Conservation (phyloP, 2,113 vertebrate genomes). For the Sapayoa aenigma region DNA sequence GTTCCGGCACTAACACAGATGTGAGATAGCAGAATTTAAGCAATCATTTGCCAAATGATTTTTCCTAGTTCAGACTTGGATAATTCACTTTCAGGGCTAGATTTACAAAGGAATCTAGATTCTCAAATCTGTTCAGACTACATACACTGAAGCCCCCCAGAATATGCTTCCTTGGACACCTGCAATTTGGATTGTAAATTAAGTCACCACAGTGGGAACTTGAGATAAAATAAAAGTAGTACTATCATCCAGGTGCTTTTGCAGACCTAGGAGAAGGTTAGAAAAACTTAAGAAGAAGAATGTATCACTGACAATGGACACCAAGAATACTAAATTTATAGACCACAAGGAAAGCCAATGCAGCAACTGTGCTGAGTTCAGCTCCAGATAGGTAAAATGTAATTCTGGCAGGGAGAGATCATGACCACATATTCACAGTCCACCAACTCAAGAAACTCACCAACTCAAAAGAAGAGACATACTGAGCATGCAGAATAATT, state of each 20-base stretch:
- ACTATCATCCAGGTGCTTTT: background rate
- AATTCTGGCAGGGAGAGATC: background rate
- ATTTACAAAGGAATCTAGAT: background rate
- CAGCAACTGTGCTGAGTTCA: background rate
- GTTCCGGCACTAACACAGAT: background rate
- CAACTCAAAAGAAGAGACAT: background rate
- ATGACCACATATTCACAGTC: background rate
- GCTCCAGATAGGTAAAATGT: fast-evolving
- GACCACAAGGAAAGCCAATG: background rate
- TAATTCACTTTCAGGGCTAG: background rate
- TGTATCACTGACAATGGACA: background rate
- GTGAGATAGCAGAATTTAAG: background rate
- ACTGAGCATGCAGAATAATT: background rate
- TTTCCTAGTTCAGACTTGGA: background rate
- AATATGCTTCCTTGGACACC: too few species aligned
- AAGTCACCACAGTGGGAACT: fast-evolving
- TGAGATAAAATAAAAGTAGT: background rate
- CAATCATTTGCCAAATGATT: background rate
- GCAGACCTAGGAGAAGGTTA: too few species aligned
- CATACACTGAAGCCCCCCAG: too few species aligned
- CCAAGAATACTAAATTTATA: background rate
- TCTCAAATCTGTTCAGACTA: background rate
- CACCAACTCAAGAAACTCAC: background rate
- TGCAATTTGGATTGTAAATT: background rate
- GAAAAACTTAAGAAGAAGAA: background rate